These are phyloP conservation scores for Philereme vetulata DNA, from an alignment of 2,888 invertebrate genomes.

Conservation along the genomic window DNA sequence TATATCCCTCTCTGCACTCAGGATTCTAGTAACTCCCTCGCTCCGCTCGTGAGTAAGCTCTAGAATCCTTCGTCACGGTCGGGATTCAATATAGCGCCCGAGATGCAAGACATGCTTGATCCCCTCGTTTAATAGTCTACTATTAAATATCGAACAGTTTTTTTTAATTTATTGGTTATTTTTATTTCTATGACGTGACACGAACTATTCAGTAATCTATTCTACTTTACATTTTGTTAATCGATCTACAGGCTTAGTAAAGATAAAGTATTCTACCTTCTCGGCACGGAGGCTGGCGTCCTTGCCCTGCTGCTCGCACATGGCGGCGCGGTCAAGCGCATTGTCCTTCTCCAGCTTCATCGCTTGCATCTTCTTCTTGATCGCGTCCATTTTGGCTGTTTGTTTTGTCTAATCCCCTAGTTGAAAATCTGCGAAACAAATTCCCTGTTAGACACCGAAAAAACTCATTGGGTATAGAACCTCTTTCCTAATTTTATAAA, in stretches of 20 bases:
- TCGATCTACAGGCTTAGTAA: not conserved
- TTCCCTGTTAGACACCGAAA: not conserved
- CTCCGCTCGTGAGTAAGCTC: too few species aligned
- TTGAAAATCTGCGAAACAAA: conserved; percentile 61
- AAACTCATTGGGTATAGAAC: not conserved
- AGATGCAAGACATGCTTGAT: too few species aligned
- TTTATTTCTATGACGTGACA: too few species aligned
- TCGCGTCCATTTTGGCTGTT: conserved; percentile 98
- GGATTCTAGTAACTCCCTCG: too few species aligned
- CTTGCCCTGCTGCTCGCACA: conserved; percentile 98
- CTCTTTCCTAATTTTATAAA: too few species aligned
- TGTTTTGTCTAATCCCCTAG: conserved; percentile 70
- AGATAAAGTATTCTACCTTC: conserved; percentile 82
- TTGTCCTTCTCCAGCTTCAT: conserved; percentile 99
- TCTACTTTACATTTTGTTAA: not conserved
- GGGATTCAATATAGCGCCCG: too few species aligned
- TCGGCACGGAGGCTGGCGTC: conserved; percentile 95
- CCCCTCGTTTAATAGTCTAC: too few species aligned
- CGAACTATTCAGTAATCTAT: too few species aligned
- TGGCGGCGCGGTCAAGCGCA: conserved; percentile 98
- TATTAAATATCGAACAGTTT: too few species aligned
- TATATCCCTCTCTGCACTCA: too few species aligned
- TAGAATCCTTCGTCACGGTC: too few species aligned
- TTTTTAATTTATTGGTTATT: too few species aligned
- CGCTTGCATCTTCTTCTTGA: conserved; percentile 99